Evolutionary conservation across 2,888 invertebrate genomes (phyloP).

Genomic region (Troilus luridus): DNA sequence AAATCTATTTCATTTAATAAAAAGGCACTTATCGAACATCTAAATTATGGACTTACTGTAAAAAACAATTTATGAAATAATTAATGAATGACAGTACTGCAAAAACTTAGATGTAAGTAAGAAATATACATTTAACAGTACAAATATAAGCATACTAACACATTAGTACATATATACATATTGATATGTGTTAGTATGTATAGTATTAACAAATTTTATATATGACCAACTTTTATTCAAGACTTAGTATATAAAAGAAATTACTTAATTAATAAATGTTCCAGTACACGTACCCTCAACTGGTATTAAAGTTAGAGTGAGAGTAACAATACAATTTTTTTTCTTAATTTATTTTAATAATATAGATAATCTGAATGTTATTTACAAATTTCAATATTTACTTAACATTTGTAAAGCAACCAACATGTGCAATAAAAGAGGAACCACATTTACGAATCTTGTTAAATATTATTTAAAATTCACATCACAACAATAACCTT

Average conservation of each 20-base stretch:
- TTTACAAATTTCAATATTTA: constrained; percentile 49
- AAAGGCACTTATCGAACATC: constrained; percentile 61
- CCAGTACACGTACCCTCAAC: neutral
- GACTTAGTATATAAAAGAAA: neutral
- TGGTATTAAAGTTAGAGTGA: constrained; percentile 12
- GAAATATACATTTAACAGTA: constrained; percentile 54
- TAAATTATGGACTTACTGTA: constrained; percentile 58
- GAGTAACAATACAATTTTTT: neutral
- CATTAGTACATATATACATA: constrained; percentile 22
- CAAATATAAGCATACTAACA: constrained; percentile 47
- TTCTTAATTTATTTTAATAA: neutral
- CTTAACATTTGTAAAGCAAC: neutral
- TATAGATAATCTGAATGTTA: constrained; percentile 44
- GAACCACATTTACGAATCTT: neutral
- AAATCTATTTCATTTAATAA: constrained; percentile 58
- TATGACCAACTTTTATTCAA: neutral
- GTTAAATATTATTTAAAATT: neutral
- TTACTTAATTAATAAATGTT: neutral
- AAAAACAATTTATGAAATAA: constrained; percentile 47
- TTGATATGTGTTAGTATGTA: constrained; percentile 4
- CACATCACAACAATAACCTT: neutral
- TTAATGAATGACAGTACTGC: constrained; percentile 50
- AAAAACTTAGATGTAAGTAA: constrained; percentile 33
- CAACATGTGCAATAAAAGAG: constrained; percentile 51
- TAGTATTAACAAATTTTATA: constrained; percentile 13